Evolutionary conservation across 2,888 invertebrate genomes (phyloP).

Genomic region (Xestia sexstrigata): DNA sequence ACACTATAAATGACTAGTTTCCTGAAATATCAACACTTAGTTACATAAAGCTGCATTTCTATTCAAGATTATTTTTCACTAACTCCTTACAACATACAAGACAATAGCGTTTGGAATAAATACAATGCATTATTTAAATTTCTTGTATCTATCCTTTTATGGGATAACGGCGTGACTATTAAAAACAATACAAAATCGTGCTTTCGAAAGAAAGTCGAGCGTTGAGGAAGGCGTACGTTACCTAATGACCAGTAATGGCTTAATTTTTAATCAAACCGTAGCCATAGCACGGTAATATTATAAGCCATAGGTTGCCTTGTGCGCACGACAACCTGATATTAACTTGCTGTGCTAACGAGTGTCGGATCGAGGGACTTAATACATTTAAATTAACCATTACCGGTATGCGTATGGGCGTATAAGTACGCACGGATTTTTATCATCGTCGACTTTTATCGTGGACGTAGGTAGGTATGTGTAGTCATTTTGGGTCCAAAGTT

Average conservation of each 20-base stretch:
- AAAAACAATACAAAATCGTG: conserved; percentile 48
- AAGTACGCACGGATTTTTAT: conserved; percentile 32
- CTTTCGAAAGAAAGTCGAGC: conserved; percentile 57
- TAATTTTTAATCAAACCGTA: conserved; percentile 79
- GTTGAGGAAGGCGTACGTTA: conserved; percentile 58
- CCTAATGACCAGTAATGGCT: conserved; percentile 77
- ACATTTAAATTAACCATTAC: conserved; percentile 60
- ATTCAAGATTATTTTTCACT: conserved; percentile 36
- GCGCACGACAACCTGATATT: conserved; percentile 77
- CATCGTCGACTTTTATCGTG: background rate
- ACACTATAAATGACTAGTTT: background rate
- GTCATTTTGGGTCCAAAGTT: conserved; percentile 1
- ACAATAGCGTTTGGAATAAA: conserved; percentile 56
- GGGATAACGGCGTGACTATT: conserved; percentile 34
- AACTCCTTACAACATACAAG: conserved; percentile 26
- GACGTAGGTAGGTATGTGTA: background rate
- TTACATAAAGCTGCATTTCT: conserved; percentile 34
- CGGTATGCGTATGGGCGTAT: conserved; percentile 24
- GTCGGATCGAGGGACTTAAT: conserved; percentile 54
- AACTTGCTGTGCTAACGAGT: conserved; percentile 62
- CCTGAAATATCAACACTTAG: conserved; percentile 3
- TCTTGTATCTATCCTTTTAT: conserved; percentile 46
- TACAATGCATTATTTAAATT: conserved; percentile 53
- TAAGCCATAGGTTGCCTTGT: no score
- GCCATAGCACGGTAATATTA: no score